Evolutionary conservation across 37 sponge, comb jelly and placozoan genomes (phyloP).

Genomic region (Hormiphora californensis): DNA sequence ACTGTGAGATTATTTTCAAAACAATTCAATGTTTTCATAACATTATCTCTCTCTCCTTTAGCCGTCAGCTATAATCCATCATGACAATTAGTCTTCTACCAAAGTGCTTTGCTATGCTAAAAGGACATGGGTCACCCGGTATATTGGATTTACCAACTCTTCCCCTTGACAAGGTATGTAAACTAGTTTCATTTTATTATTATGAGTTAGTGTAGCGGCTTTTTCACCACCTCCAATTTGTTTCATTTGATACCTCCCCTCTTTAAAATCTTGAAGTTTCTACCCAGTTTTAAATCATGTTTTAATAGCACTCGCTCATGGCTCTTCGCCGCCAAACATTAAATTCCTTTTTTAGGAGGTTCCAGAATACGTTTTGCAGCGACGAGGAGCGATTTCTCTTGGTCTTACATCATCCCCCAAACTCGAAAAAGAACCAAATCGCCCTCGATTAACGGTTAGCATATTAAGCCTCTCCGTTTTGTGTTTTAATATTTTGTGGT

Average conservation of each 20-base stretch:
- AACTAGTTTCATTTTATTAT: too few relatives aligned
- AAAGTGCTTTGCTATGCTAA: conserved; percentile 50
- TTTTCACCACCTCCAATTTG: too few relatives aligned
- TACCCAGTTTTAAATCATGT: too few relatives aligned
- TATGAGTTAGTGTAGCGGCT: too few relatives aligned
- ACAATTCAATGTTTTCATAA: too few relatives aligned
- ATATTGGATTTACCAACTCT: conserved; percentile 28
- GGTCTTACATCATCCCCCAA: conserved; percentile 30
- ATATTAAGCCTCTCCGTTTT: too few relatives aligned
- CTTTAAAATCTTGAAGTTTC: too few relatives aligned
- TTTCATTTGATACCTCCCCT: too few relatives aligned
- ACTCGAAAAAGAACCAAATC: background rate
- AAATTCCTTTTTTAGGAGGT: background rate
- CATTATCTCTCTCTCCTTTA: too few relatives aligned
- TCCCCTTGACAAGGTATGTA: conserved; percentile 48
- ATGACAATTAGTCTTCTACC: conserved; percentile 51
- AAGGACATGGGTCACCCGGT: background rate
- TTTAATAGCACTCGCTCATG: too few relatives aligned
- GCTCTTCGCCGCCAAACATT: background rate
- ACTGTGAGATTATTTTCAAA: too few relatives aligned
- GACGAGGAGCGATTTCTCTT: conserved; percentile 46
- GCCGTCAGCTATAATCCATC: too few relatives aligned
- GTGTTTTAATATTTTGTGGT: background rate
- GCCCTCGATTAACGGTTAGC: background rate
- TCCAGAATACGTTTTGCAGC: conserved; percentile 22